Percentiles rank a stretch among this genome's conserved stretches.
Conservation (phyloP, 1,140 invertebrate genomes). For the Zaprionus kolodkinae region DNA sequence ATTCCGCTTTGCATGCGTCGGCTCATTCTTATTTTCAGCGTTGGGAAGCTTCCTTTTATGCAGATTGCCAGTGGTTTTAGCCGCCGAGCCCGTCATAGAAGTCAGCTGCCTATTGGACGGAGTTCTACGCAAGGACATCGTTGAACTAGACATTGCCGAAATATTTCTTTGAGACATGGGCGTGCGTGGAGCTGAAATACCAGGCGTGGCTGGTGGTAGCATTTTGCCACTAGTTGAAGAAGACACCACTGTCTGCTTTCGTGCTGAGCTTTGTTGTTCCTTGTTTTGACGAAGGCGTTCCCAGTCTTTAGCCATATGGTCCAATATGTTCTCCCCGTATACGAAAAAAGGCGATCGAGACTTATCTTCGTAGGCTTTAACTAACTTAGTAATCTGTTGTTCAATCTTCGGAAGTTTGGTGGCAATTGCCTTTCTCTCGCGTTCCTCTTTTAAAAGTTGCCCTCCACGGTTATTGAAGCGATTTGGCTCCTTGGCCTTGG, state of each 20-base stretch:
- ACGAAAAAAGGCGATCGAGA: constrained; percentile 86
- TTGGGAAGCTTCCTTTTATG: constrained; percentile 56
- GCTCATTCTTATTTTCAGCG: constrained; percentile 7
- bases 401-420: constrained; percentile 89
- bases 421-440: constrained; percentile 89
- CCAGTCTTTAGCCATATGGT: constrained; percentile 86
- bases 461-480: constrained; percentile 94
- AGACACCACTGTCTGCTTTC: constrained; percentile 66
- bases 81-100: constrained; percentile 29
- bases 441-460: constrained; percentile 92
- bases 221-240: constrained; percentile 38
- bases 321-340: constrained; percentile 86
- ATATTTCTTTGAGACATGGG: constrained; percentile 63
- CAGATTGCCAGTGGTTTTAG: constrained; percentile 60
- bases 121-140: constrained; percentile 69
- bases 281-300: constrained; percentile 85
- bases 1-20: constrained; percentile 66
- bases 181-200: constrained; percentile 50
- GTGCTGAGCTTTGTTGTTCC: constrained; percentile 57
- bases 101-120: constrained; percentile 53
- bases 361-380: constrained; percentile 85
- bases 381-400: constrained; percentile 86
- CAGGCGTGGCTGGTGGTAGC: constrained; percentile 43
- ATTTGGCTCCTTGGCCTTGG: constrained; percentile 90
- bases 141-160: constrained; percentile 63